These are phyloP conservation scores for Paracentrotus lividus DNA, from an alignment of 53 echinoderm and acorn worm genomes.

Conservation along the genomic window DNA sequence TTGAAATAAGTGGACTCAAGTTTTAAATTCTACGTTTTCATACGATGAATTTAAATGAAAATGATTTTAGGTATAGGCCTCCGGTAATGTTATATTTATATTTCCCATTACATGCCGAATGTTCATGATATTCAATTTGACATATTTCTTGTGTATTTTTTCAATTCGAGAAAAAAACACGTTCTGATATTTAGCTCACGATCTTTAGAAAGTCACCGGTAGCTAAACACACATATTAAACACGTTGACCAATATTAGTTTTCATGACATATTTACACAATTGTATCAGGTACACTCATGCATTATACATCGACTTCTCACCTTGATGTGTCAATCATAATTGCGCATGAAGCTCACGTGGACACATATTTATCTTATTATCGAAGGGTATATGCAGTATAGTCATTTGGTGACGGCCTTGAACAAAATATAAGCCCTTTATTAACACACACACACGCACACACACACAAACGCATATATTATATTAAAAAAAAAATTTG, in stretches of 20 bases:
- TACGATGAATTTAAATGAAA: no score
- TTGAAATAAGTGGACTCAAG: no score
- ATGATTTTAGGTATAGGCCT: no score
- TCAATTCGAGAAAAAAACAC: background rate
- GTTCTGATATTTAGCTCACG: background rate
- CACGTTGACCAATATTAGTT: slow-evolving; percentile 24
- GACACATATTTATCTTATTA: background rate
- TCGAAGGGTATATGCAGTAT: no score
- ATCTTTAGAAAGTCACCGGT: background rate
- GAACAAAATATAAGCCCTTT: no score
- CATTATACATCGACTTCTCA: background rate
- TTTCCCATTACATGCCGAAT: no score
- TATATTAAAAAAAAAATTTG: background rate
- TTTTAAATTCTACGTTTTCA: no score
- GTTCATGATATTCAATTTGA: background rate
- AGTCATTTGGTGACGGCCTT: background rate
- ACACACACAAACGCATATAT: no score
- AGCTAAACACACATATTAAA: background rate
- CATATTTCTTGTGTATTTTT: background rate
- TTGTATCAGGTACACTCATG: background rate
- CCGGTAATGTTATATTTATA: no score
- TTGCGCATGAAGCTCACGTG: background rate
- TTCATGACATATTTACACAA: slow-evolving; percentile 5
- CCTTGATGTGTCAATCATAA: background rate
- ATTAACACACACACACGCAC: no score